These are phyloP conservation scores for Coendou prehensilis DNA, from an alignment of 2,797 vertebrate genomes.

Conservation along the genomic window DNA sequence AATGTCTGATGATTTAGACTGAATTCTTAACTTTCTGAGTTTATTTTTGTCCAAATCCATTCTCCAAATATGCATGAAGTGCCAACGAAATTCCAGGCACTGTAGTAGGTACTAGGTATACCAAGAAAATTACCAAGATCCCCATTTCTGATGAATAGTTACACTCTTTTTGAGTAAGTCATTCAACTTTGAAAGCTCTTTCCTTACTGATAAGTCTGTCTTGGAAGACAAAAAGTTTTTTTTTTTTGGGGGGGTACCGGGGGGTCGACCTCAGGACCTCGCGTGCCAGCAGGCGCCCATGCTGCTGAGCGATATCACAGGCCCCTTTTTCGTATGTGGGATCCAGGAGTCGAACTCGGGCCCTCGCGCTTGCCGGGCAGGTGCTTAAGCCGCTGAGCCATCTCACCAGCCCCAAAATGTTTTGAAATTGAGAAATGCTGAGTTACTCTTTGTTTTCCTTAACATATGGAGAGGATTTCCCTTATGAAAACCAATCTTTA, in stretches of 20 bases:
- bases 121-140: neutral
- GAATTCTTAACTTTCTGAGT: neutral
- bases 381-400: too few species aligned
- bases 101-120: neutral
- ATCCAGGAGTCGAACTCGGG: too few species aligned
- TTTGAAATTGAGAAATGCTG: constrained; percentile 7
- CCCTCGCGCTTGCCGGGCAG: too few species aligned
- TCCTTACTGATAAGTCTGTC: constrained; percentile 36
- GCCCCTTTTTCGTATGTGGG: too few species aligned
- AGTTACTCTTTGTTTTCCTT: neutral
- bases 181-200: constrained; percentile 2
- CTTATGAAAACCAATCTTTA: neutral
- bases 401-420: neutral
- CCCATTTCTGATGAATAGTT: neutral
- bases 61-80: neutral
- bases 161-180: neutral
- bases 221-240: neutral
- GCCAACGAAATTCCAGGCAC: neutral
- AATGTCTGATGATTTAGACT: neutral
- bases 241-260: too few species aligned
- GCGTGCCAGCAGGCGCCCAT: too few species aligned
- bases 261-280: too few species aligned
- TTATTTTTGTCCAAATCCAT: neutral
- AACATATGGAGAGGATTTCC: neutral
- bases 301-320: too few species aligned